A percentile compares a stretch with the other conserved stretches of the same genome.
Conservation (phyloP, 1,140 invertebrate species). For the Phymorhynchus buccinoides region DNA sequence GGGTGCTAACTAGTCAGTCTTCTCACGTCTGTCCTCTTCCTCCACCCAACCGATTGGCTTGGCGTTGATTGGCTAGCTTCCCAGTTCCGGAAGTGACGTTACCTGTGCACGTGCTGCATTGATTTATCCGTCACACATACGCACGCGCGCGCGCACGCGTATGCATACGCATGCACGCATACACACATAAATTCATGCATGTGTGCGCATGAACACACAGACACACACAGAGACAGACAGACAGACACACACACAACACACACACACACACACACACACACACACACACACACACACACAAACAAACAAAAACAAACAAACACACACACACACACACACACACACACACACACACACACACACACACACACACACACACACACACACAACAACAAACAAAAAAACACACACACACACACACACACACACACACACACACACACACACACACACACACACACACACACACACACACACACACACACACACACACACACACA, state of each 20-base stretch:
- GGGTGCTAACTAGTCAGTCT: no score
- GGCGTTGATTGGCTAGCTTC: no score
- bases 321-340: no score
- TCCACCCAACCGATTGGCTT: no score
- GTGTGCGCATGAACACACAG: background rate
- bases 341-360: background rate
- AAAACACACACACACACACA: background rate
- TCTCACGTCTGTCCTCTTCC: no score
- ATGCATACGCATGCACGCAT: background rate
- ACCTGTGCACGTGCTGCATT: no score
- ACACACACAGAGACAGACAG: background rate
- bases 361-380: background rate
- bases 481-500: no score
- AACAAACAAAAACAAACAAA: no score
- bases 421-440: no score
- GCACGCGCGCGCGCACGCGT: background rate
- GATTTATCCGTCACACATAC: background rate
- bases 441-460: no score
- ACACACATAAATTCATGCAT: constrained; percentile 1
- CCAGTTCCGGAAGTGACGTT: no score
- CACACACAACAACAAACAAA: background rate
- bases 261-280: constrained; percentile 14
- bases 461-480: no score
- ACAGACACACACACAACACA: constrained; percentile 4
- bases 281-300: background rate